Evolutionary conservation across 2,888 invertebrate species (phyloP), one percentile per base, ranked within the genome.

Genomic region (Melanostoma scalare): DNA sequence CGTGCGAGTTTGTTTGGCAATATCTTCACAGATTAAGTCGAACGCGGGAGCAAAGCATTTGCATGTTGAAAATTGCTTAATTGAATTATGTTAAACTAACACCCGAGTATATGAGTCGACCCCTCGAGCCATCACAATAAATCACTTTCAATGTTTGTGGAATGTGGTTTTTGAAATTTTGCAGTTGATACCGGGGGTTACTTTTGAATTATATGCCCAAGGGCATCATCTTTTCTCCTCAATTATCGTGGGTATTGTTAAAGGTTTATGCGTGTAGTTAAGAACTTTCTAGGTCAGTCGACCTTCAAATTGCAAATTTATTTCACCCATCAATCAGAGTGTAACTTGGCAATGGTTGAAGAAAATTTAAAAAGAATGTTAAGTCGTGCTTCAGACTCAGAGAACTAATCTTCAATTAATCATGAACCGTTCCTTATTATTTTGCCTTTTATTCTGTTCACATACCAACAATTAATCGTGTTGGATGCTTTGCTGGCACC

Each of bases 31-130:
- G 60, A 63, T 71, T 77, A 63, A 44, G 9, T 36, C 35, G 8
- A 44, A 20, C 31, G 38, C 33, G 56, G 56, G 42, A 35, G 63
- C 31, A 35, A 55, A 33, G 40, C 10, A 76, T 81, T 71, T 65
- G 76, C 80, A 76, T 81, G 75, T 52, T 53, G 65, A 76, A 81
- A 81, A 76, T 81, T 72, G 80, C 76, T 81, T 81, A 81, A 81
- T 81, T 81, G 71, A 81, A 81, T 76, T 55, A 71, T 53, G 65
- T 65, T 80, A 71, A 67, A 65, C 65, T 60, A 75, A 80, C 71
- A 74, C 69, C 69, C 44, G 61, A 65, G 40, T 40, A 53, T 44
- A 60, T 58, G 35, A 61, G 36, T 40, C 67, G 35, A 42, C 73
- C 10, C 72, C 74, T 63, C 30, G 6, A 67, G 63, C 33, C 30